Conservation (phyloP, 1,140 invertebrate species). For the Apis laboriosa region DNA sequence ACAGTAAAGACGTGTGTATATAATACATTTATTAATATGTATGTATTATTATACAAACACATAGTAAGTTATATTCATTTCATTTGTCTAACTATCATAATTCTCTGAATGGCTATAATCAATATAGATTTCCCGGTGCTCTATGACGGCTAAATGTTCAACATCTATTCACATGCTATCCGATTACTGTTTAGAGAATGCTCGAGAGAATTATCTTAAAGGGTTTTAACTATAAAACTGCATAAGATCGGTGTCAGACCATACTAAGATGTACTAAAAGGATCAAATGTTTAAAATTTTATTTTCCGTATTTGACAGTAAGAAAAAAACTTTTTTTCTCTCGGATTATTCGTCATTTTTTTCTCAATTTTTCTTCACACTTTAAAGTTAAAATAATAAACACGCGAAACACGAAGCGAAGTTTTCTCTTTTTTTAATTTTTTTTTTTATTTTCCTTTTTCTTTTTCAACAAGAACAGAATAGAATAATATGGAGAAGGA, state of each 20-base stretch:
- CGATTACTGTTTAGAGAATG: background rate
- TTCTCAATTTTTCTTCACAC: too few species aligned
- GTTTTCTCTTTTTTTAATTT: background rate
- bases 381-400: background rate
- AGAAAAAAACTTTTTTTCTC: background rate
- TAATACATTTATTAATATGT: constrained; percentile 38
- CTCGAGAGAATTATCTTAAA: background rate
- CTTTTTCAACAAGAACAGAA: background rate
- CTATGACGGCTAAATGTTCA: constrained; percentile 19
- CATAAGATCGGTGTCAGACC: background rate
- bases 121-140: background rate
- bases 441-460: background rate
- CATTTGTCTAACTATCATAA: constrained; percentile 20
- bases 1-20: constrained; percentile 40
- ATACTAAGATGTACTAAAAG: background rate
- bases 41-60: constrained; percentile 26
- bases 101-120: background rate
- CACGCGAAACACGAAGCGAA: background rate
- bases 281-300: background rate
- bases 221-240: background rate
- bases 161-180: constrained; percentile 2
- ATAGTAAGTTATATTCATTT: constrained; percentile 9
- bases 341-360: background rate
- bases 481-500: background rate
- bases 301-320: background rate